Conservation (phyloP, 2,113 vertebrate species). For the Uria aalge region DNA sequence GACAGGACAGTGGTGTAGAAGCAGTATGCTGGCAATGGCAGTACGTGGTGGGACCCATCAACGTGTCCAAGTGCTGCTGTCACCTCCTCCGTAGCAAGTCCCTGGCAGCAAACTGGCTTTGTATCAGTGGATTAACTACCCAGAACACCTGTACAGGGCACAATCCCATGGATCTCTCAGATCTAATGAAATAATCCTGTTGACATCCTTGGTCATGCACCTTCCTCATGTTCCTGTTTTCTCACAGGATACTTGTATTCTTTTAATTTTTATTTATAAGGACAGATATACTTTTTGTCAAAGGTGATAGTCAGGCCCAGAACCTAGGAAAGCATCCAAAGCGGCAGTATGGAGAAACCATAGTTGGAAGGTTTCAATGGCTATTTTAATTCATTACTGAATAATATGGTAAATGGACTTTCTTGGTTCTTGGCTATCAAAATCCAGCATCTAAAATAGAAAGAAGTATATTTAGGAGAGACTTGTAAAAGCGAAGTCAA, state of each 20-base stretch:
- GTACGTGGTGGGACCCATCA: neutral
- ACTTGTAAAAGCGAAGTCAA: neutral
- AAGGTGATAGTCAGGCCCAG: neutral
- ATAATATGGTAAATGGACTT: neutral
- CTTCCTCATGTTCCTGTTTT: neutral
- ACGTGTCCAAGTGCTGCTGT: neutral
- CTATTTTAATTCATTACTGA: neutral
- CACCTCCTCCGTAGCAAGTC: neutral
- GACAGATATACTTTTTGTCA: neutral
- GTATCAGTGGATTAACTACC: neutral
- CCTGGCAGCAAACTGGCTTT: neutral
- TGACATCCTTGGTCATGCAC: neutral
- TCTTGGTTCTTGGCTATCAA: neutral
- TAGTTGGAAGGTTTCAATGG: neutral
- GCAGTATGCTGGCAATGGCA: neutral
- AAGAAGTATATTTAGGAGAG: neutral
- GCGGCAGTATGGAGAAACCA: neutral
- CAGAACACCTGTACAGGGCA: neutral
- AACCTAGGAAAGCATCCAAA: neutral
- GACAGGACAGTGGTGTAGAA: neutral
- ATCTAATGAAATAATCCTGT: neutral
- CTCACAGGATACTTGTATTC: neutral
- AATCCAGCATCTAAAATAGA: neutral
- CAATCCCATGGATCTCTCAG: neutral
- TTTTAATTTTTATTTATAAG: neutral